These are phyloP conservation scores for Urophycis tenuis DNA, from an alignment of 2,797 vertebrate genomes.

Conservation along the genomic window DNA sequence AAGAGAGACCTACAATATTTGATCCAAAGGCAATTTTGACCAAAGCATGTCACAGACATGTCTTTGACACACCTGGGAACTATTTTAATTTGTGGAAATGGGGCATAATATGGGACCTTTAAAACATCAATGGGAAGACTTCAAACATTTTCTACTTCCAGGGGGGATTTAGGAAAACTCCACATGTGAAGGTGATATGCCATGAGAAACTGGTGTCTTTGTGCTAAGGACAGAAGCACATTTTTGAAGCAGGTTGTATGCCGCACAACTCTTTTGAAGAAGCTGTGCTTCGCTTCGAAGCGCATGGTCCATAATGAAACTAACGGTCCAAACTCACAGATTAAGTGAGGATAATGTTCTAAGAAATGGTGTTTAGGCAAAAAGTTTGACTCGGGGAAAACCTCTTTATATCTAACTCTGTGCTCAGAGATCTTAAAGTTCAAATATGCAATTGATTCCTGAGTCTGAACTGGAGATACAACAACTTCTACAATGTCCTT, in stretches of 20 bases:
- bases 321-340: not conserved
- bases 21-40: no score
- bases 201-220: slow-evolving; percentile 5
- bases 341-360: not conserved
- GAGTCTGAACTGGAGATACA: slow-evolving; percentile 21
- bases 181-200: not conserved
- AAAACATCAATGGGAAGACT: not conserved
- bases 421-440: slow-evolving; percentile 26
- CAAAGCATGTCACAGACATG: no score
- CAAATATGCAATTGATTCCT: slow-evolving; percentile 21
- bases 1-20: no score
- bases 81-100: no score
- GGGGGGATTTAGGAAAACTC: not conserved
- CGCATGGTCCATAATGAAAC: not conserved
- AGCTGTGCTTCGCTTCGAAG: not conserved
- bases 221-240: not conserved
- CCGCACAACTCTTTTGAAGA: not conserved
- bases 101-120: no score
- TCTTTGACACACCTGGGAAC: no score
- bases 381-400: no score
- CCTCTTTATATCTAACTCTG: slow-evolving; percentile 8
- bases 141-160: not conserved
- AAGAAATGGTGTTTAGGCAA: not conserved
- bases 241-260: slow-evolving; percentile 1
- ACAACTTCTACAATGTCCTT: slow-evolving; percentile 20